Evolutionary conservation across 2,113 vertebrate genomes (phyloP), one percentile per base, ranked within the genome.

Genomic region (Cyanistes caeruleus): DNA sequence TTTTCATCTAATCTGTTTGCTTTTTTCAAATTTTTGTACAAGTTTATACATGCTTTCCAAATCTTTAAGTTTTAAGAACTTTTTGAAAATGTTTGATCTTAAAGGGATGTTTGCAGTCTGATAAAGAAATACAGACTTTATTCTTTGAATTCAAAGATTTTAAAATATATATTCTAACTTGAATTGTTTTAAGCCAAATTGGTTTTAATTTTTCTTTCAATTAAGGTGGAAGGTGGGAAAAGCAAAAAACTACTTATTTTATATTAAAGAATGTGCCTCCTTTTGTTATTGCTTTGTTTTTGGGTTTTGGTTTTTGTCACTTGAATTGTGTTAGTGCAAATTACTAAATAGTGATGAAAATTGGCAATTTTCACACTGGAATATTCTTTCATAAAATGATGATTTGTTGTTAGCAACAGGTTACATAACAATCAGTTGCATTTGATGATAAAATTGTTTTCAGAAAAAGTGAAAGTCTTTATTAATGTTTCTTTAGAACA

Each of bases 221-320:
- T 56, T n/a, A 77, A 81, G 5, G 15, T 0, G 10, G 33, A 65
- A 65, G 43, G 28, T 17, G 55, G 0, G 1, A 4, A 51, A 87
- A 49, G 10, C 7, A 59, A n/a, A 64, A 59, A 78, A 20, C 43
- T 13, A 28, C 13, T 55, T 35, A 18, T 2, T 59, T 4, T 31
- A 8, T 73, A 5, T 81, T 77, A 28, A 72, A 73, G 15, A 76
- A 39, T 1, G 0, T 24, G 5, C 35, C 10, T 11, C 1, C 11
- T 46, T 60, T 59, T n/a, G 4, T 37, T 43, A 13, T 14, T n/a
- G 4, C 25, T 62, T 46, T 25, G 7, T 9, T 55, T 37, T 16
- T 2, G 16, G 4, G 3, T 4, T 3, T 17, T 35, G 43, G 13
- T 33, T 9, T 16, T 35, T 14, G 11, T 22, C 2, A 58, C 13